Evolutionary conservation across 2,888 invertebrate genomes (phyloP), one percentile per base, ranked within the genome.

Genomic region (Drepanosiphum platanoidis): DNA sequence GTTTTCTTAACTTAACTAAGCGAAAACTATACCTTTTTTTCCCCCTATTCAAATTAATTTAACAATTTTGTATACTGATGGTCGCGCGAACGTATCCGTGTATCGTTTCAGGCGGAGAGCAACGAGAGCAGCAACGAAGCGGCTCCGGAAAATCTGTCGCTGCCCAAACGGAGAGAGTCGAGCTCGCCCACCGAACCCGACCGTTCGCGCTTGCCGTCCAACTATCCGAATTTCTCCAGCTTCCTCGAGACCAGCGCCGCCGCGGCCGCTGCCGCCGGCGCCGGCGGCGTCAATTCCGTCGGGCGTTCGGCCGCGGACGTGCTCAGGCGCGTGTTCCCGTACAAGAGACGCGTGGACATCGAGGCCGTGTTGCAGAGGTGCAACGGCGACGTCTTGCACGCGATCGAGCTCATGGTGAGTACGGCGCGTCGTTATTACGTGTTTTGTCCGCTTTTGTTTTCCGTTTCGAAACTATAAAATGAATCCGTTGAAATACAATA

Each of bases 361-460:
- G 97, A 97, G 89, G 92, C 94, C 5, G 92, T 96, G 71, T 91
- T 98, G 32, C 94, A 95, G 87, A 92, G 95, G 87, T 95, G 95
- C 90, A 93, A 95, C 90, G 96, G 96, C 0, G 97, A 98, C 89
- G 95, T 97, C 0, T 93, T 97, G 0, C 95, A 96, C 88, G 97
- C 97, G 0, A 97, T 98, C 93, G 97, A 98, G 89, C 93, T 95
- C 89, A 94, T 98, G 92, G 92, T 96, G 22, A 93, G 81, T 32
- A 52, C 52, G 5, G 22, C 61, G 27, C 46, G 46, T 52, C 11
- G n/a, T 39, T 39, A 9, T 39, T 39, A 39, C n/a, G n/a, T n/a
- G n/a, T n/a, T n/a, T n/a, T n/a, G n/a, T n/a, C n/a, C n/a, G n/a
- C n/a, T n/a, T n/a, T n/a, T n/a, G n/a, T n/a, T n/a, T n/a, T n/a